A percentile compares a stretch with the other conserved stretches of the same genome.
These are phyloP conservation scores for Ctenochaetus hawaiiensis DNA, from an alignment of 2,797 vertebrate species.

Conservation along the genomic window DNA sequence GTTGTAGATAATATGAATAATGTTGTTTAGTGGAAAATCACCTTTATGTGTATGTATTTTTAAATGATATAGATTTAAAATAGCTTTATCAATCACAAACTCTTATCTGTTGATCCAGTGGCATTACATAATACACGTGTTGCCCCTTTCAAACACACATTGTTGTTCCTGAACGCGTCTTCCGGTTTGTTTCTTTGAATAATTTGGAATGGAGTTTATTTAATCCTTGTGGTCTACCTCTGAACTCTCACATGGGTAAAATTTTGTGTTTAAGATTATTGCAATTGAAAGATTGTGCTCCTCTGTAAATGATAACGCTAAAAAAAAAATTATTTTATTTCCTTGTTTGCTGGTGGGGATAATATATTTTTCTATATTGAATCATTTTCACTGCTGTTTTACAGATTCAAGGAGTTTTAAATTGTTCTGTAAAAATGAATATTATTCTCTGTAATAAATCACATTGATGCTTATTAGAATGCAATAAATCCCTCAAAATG, in stretches of 20 bases:
- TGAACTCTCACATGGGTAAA: constrained; percentile 39
- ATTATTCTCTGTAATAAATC: constrained; percentile 75
- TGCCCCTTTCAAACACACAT: constrained; percentile 24
- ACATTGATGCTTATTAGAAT: constrained; percentile 81
- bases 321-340: constrained; percentile 22
- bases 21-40: constrained; percentile 8
- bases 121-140: background rate
- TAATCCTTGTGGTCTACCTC: constrained; percentile 63
- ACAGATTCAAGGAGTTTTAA: constrained; percentile 71
- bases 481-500: constrained; percentile 84
- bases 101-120: constrained; percentile 32
- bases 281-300: constrained; percentile 32
- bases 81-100: constrained; percentile 30
- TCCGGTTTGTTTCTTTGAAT: constrained; percentile 48
- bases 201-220: constrained; percentile 35
- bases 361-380: constrained; percentile 68
- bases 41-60: constrained; percentile 24
- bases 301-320: constrained; percentile 26
- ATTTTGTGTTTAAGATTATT: constrained; percentile 28
- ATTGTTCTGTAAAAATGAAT: constrained; percentile 61
- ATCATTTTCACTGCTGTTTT: constrained; percentile 59
- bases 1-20: constrained; percentile 1
- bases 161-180: constrained; percentile 50
- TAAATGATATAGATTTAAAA: constrained; percentile 22
- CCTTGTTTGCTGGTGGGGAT: constrained; percentile 52